Evolutionary conservation across 2,797 vertebrate genomes (phyloP).

Genomic region (Sebastes melanostomus): DNA sequence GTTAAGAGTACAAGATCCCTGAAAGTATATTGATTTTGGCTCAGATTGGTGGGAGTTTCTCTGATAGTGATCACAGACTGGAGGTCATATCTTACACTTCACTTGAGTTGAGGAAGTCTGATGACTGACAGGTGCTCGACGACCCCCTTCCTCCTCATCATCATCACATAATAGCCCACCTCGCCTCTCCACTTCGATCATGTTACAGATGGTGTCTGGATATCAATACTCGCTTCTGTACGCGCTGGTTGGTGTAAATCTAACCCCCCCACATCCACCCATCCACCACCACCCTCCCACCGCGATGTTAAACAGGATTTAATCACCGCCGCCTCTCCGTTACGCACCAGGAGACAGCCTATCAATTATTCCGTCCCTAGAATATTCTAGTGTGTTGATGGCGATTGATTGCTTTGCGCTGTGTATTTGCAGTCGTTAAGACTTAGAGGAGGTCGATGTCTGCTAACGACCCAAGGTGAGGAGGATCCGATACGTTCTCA

Average conservation of each 20-base stretch:
- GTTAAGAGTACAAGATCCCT: not conserved
- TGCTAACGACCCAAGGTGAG: conserved; percentile 74
- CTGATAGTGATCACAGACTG: not conserved
- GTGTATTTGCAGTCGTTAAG: conserved; percentile 74
- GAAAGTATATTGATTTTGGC: not conserved
- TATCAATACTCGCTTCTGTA: conserved; percentile 61
- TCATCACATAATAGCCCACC: conserved; percentile 42
- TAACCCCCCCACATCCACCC: not conserved
- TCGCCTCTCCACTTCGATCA: conserved; percentile 56
- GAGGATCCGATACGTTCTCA: conserved; percentile 58
- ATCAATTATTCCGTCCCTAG: conserved; percentile 75
- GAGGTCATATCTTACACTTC: not conserved
- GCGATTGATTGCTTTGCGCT: conserved; percentile 74
- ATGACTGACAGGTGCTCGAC: conserved; percentile 37
- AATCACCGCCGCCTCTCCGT: conserved; percentile 73
- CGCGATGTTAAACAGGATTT: conserved; percentile 71
- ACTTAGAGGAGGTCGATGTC: conserved; percentile 71
- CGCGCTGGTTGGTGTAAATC: conserved; percentile 47
- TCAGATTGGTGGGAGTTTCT: not conserved
- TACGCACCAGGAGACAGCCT: conserved; percentile 70
- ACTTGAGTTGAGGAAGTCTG: not conserved
- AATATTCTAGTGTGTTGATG: conserved; percentile 73
- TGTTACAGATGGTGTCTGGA: conserved; percentile 57
- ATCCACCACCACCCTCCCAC: not conserved
- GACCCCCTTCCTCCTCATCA: conserved; percentile 6